Evolutionary conservation across 2,888 invertebrate genomes (phyloP).

Genomic region (Elegia similella): DNA sequence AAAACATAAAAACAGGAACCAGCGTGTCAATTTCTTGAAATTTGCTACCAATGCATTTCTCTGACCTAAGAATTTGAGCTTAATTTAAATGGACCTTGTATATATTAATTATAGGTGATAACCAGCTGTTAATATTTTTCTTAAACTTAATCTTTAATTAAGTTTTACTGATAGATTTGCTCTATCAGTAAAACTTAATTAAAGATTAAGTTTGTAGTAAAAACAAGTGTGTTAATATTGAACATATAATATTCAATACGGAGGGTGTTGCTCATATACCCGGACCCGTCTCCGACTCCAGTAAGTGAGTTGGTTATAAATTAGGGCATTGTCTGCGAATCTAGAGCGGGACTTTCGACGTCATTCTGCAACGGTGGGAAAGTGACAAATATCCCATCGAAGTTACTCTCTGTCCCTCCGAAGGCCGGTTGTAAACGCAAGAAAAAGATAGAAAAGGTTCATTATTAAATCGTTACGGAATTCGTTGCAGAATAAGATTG

Average conservation of each 20-base stretch:
- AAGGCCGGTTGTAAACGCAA: conserved; percentile 31
- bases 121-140: no score
- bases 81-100: no score
- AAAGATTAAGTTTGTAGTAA: no score
- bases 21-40: no score
- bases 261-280: conserved; percentile 14
- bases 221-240: no score
- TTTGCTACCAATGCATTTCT: no score
- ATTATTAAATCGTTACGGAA: conserved; percentile 58
- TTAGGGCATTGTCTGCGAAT: conserved; percentile 81
- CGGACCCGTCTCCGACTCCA: conserved; percentile 57
- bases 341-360: conserved; percentile 68
- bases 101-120: no score
- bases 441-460: conserved; percentile 51
- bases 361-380: conserved; percentile 64
- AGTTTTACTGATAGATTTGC: no score
- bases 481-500: conserved; percentile 62
- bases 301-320: conserved; percentile 81
- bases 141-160: no score
- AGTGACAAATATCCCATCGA: conserved; percentile 39
- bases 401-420: conserved; percentile 37
- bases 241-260: neutral
- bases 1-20: no score
- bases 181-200: no score
- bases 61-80: no score